phyloP scores from a whole-genome alignment of 1,140 invertebrate genomes.

The Heliconius hermathena region DNA sequence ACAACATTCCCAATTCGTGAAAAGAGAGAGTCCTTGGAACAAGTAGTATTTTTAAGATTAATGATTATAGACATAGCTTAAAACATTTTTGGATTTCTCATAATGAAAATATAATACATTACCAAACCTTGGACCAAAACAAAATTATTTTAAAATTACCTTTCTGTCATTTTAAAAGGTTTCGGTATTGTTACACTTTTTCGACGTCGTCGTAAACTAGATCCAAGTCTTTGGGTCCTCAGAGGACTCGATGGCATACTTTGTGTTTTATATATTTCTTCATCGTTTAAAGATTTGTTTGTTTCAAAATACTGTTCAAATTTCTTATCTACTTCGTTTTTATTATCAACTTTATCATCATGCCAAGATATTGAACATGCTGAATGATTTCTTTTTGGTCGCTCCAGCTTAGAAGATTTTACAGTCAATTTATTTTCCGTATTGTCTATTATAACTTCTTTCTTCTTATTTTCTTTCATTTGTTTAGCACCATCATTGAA shows the following conservation, averaged over 20 bases:
- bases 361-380: conserved; percentile 78
- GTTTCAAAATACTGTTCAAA: conserved; percentile 69
- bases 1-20: too few relatives aligned
- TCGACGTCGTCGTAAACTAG: conserved; percentile 53
- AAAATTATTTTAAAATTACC: conserved; percentile 68
- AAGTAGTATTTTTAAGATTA: too few relatives aligned
- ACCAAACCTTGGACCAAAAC: background rate
- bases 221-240: conserved; percentile 61
- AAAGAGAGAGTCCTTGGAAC: too few relatives aligned
- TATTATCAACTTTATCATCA: conserved; percentile 61
- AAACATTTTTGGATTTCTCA: too few relatives aligned
- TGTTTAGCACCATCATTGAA: conserved; percentile 13
- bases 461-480: conserved; percentile 32
- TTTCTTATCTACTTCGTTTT: conserved; percentile 65
- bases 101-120: too few relatives aligned
- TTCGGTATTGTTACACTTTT: conserved; percentile 83
- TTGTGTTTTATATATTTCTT: conserved; percentile 66
- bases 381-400: conserved; percentile 71
- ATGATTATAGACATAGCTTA: too few relatives aligned
- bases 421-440: conserved; percentile 43
- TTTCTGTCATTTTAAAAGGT: conserved; percentile 86
- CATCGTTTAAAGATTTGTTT: conserved; percentile 44
- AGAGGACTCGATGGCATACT: conserved; percentile 83
- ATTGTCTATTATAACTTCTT: conserved; percentile 44
- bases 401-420: conserved; percentile 50